phyloP scores from a whole-genome alignment of 1,140 invertebrate genomes.

The Cydia splendana region DNA sequence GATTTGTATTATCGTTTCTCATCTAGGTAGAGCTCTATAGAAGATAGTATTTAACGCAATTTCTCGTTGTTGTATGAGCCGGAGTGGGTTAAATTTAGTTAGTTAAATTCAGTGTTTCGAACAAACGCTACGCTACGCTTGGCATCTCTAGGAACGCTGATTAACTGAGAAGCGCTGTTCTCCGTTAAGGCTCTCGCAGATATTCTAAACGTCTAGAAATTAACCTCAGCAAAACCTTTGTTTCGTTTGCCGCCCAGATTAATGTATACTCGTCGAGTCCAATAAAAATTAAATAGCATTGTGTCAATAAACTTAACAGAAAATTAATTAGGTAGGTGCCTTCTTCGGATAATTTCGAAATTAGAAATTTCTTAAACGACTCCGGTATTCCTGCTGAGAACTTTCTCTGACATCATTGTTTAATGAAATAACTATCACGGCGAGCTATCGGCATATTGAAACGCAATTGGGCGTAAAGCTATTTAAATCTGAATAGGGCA shows the following conservation, averaged over 20 bases:
- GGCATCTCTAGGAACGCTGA: slow-evolving; percentile 24
- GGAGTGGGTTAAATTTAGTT: slow-evolving; percentile 26
- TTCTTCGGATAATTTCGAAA: background rate
- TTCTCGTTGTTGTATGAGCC: slow-evolving; percentile 14
- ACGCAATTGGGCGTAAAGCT: slow-evolving; percentile 78
- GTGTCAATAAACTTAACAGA: background rate
- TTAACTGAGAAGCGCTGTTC: slow-evolving; percentile 20
- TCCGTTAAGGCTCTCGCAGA: background rate
- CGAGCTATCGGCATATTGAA: slow-evolving; percentile 72
- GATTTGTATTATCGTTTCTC: background rate
- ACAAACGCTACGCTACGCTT: slow-evolving; percentile 25
- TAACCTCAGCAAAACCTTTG: background rate
- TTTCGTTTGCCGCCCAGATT: background rate
- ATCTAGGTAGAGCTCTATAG: background rate
- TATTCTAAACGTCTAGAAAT: slow-evolving; percentile 14
- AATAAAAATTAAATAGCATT: slow-evolving; percentile 1
- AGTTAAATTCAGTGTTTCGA: slow-evolving; percentile 21
- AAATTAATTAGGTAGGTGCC: background rate
- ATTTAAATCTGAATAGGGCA: slow-evolving; percentile 79
- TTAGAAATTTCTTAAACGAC: slow-evolving; percentile 17
- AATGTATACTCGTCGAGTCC: background rate
- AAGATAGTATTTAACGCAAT: slow-evolving; percentile 2
- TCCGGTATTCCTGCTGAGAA: slow-evolving; percentile 41
- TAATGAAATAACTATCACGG: slow-evolving; percentile 74
- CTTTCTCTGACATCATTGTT: slow-evolving; percentile 68